Conservation (phyloP, 2,888 invertebrate genomes). For the Polymixis flavicincta region DNA sequence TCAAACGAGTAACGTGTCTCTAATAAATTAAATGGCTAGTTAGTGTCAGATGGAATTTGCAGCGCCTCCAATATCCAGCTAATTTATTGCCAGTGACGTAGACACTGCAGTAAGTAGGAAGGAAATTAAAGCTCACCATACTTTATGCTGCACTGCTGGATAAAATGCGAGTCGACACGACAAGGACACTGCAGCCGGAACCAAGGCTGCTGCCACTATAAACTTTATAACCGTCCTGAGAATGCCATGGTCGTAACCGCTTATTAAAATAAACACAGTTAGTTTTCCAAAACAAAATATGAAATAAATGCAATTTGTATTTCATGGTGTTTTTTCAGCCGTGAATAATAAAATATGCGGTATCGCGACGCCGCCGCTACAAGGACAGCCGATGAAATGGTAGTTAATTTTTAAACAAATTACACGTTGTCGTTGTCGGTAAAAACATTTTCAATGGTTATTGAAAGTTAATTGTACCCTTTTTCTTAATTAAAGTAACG, state of each 20-base stretch:
- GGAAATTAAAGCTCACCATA: constrained; percentile 47
- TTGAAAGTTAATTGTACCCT: constrained; percentile 8
- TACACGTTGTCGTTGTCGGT: not conserved
- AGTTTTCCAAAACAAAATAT: constrained; percentile 32
- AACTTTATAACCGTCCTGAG: constrained; percentile 36
- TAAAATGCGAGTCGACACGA: constrained; percentile 62
- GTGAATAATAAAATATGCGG: constrained; percentile 15
- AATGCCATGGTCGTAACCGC: constrained; percentile 52
- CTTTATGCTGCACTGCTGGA: constrained; percentile 49
- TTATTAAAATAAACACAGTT: constrained; percentile 25
- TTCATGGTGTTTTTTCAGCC: constrained; percentile 11
- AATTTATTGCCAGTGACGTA: constrained; percentile 53
- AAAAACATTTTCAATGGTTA: constrained; percentile 4
- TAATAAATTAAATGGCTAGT: constrained; percentile 47
- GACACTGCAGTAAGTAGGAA: constrained; percentile 54
- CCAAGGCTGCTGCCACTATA: constrained; percentile 54
- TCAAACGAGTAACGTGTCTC: constrained; percentile 43
- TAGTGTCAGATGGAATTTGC: constrained; percentile 47
- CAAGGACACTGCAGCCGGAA: constrained; percentile 68
- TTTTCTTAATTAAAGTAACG: not conserved
- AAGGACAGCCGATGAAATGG: constrained; percentile 32
- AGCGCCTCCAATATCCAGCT: constrained; percentile 30
- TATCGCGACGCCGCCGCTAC: constrained; percentile 13
- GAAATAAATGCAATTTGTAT: constrained; percentile 23
- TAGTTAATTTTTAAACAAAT: constrained; percentile 14